Evolutionary conservation across 2,888 invertebrate species (phyloP), one percentile per base, ranked within the genome.

Genomic region (Abrostola triplasia): DNA sequence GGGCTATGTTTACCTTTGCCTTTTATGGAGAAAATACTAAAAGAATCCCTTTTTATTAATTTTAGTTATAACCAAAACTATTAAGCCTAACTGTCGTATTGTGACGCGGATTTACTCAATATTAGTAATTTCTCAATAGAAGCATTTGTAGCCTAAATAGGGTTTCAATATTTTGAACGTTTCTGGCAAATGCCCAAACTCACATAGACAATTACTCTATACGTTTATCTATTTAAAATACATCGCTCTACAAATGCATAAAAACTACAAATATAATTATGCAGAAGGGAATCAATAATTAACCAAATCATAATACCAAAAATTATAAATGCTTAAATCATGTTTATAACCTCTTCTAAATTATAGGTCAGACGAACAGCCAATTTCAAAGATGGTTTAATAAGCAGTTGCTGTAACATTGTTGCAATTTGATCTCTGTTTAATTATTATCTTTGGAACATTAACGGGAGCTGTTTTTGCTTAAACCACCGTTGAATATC

Each of bases 391-490:
- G 70, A 73, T 80, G 81, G 79, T 82, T 80, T 89, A 89, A 90
- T 90, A 87, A 90, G 83, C 80, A 78, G 88, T 79, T 87, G 66
- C 78, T 72, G 72, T 66, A 77, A 88, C 88, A 86, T 84, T 83
- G 89, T 89, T 88, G 88, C 86, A 80, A 81, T 83, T 81, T 82
- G 81, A 86, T 87, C 73, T 83, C 70, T 63, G 70, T 82, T 84
- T 87, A 87, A 80, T 78, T 80, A 80, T 80, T 80, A 57, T 66
- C 58, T 67, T 58, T 57, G 58, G 76, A 76, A 81, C 58, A 81
- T 86, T 88, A 86, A 85, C 89, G 77, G 89, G 85, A 89, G 89
- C 89, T 70, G 82, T 86, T 84, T 82, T 79, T 81, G 74, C 67
- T 63, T 53, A 64, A 66, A 67, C 48, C 48, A 59, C 64, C 56